These are phyloP conservation scores for Drusus annulatus DNA, from an alignment of 1,140 invertebrate genomes.

Conservation along the genomic window DNA sequence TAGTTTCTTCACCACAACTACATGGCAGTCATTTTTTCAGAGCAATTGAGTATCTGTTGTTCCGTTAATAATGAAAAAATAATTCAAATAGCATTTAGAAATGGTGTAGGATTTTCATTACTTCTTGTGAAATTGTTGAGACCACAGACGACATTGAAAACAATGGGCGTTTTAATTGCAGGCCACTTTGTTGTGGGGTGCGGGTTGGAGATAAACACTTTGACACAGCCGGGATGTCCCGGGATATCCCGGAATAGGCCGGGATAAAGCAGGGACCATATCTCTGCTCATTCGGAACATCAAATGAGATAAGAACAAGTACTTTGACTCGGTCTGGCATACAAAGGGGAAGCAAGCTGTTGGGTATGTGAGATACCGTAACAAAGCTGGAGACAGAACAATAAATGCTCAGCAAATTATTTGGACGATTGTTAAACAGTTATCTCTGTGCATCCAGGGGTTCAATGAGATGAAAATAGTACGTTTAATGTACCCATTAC, in stretches of 20 bases:
- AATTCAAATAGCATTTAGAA: no score
- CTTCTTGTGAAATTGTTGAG: not conserved
- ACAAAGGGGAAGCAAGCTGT: not conserved
- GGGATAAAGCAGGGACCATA: not conserved
- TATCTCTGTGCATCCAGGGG: no score
- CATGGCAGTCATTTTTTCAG: no score
- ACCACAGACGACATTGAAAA: not conserved
- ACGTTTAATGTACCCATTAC: no score
- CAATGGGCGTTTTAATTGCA: slow-evolving; percentile 17
- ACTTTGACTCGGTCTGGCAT: not conserved
- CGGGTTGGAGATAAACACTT: not conserved
- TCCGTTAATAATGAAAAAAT: no score
- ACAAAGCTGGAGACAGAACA: not conserved
- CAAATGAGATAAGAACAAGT: not conserved
- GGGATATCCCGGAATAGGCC: no score
- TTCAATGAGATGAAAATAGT: no score
- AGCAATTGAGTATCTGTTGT: no score
- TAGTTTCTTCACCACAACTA: no score
- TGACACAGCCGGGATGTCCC: not conserved
- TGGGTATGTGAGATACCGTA: not conserved
- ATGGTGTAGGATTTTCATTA: no score
- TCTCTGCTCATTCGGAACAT: not conserved
- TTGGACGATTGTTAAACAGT: no score
- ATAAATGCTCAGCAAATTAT: no score
- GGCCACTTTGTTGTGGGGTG: slow-evolving; percentile 23